Conservation (phyloP, 2,888 invertebrate genomes). For the Adineta ricciae region DNA sequence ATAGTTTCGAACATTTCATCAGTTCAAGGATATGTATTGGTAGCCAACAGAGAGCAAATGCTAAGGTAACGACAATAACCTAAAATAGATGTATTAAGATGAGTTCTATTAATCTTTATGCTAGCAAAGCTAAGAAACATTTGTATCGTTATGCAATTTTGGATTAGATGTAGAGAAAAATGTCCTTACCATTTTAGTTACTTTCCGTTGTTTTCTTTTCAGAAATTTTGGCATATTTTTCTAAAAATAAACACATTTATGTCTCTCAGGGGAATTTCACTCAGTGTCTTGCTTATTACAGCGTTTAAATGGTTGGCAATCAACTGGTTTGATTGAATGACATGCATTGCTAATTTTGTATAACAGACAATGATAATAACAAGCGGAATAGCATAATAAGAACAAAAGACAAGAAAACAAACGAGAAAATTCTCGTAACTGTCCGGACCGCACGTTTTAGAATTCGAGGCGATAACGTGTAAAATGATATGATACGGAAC, state of each 20-base stretch:
- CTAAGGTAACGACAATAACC: slow-evolving; percentile 24
- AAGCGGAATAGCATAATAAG: slow-evolving; percentile 32
- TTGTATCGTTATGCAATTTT: too few relatives aligned
- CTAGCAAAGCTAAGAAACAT: too few relatives aligned
- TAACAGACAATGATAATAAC: slow-evolving; percentile 29
- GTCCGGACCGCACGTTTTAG: background rate
- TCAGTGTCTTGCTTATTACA: background rate
- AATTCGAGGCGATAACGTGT: background rate
- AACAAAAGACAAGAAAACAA: background rate
- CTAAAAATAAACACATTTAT: background rate
- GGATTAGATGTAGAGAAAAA: background rate
- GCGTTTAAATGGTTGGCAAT: background rate
- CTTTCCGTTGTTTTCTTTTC: background rate
- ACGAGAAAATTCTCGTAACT: background rate
- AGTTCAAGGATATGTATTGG: slow-evolving; percentile 28
- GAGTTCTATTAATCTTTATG: too few relatives aligned
- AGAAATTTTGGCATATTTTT: background rate
- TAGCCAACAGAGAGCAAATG: slow-evolving; percentile 33
- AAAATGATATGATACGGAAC: background rate
- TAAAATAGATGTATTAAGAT: slow-evolving; percentile 24
- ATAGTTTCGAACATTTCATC: background rate
- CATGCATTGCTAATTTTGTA: slow-evolving; percentile 22
- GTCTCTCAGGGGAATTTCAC: too few relatives aligned
- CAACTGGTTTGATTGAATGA: background rate
- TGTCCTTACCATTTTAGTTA: background rate